Evolutionary conservation across 2,113 vertebrate genomes (phyloP).

Genomic region (Rattus rattus): DNA sequence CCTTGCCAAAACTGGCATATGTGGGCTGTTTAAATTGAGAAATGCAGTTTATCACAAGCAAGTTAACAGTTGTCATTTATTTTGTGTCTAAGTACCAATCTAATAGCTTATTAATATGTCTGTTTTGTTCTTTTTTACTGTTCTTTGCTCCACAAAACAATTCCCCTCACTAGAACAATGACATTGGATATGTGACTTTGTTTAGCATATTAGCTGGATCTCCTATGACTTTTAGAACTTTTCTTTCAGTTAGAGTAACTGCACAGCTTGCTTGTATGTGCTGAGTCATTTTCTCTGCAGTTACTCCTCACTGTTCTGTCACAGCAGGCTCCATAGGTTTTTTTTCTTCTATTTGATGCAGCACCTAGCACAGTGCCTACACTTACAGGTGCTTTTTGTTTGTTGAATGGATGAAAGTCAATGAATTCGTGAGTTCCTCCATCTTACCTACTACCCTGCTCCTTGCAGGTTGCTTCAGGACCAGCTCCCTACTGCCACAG

Average conservation of each 20-base stretch:
- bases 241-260: constrained; percentile 45
- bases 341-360: constrained; percentile 41
- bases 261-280: not conserved
- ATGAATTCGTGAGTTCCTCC: constrained; percentile 59
- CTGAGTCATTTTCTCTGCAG: not conserved
- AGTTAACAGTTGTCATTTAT: constrained; percentile 31
- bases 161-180: not conserved
- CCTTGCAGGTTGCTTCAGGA: constrained; percentile 80
- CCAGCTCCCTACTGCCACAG: constrained; percentile 79
- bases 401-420: constrained; percentile 73
- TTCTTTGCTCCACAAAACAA: not conserved
- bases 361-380: constrained; percentile 59
- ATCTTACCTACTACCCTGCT: constrained; percentile 78
- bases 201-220: not conserved
- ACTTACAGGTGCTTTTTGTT: constrained; percentile 64
- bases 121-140: not conserved
- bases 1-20: not conserved
- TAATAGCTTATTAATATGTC: not conserved
- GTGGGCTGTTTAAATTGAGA: constrained; percentile 51
- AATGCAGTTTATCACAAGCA: constrained; percentile 4
- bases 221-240: not conserved
- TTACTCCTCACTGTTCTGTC: constrained; percentile 14
- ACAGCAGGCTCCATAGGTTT: not conserved
- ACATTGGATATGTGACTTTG: not conserved
- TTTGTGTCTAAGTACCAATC: not conserved